These are phyloP conservation scores for Xenopus borealis DNA, from an alignment of 2,113 vertebrate species.

Conservation along the genomic window DNA sequence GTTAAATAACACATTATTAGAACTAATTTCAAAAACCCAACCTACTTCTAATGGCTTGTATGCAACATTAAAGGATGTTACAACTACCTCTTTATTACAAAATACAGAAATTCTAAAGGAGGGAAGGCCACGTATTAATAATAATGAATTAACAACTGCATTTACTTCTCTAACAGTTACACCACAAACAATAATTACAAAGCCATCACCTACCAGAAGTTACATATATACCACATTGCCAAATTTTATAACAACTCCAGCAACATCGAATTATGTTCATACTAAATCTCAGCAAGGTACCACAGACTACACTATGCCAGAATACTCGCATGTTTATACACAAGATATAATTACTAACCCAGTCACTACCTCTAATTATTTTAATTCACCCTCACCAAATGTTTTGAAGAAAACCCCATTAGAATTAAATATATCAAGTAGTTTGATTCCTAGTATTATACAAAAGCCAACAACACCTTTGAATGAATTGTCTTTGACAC, in stretches of 20 bases:
- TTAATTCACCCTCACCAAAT: constrained; percentile 10
- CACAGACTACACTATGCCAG: background rate
- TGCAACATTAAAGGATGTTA: background rate
- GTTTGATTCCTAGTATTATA: background rate
- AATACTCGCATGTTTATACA: background rate
- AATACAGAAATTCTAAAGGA: background rate
- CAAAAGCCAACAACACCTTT: background rate
- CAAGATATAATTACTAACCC: background rate
- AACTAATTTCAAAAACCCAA: background rate
- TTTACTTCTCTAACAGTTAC: constrained; percentile 27
- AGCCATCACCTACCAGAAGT: background rate
- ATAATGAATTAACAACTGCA: constrained; percentile 1
- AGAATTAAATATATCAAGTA: background rate
- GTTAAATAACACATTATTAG: constrained; percentile 2
- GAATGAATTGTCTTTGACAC: background rate
- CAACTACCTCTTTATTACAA: background rate
- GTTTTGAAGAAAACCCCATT: background rate
- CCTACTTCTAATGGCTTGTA: background rate
- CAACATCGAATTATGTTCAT: background rate
- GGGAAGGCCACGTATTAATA: background rate
- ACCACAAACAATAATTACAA: constrained; percentile 1
- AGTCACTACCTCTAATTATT: constrained; percentile 24
- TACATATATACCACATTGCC: background rate
- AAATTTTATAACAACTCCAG: background rate
- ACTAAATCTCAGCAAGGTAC: background rate